Evolutionary conservation across 2,113 vertebrate species (phyloP).

Genomic region (Zonotrichia leucophrys): DNA sequence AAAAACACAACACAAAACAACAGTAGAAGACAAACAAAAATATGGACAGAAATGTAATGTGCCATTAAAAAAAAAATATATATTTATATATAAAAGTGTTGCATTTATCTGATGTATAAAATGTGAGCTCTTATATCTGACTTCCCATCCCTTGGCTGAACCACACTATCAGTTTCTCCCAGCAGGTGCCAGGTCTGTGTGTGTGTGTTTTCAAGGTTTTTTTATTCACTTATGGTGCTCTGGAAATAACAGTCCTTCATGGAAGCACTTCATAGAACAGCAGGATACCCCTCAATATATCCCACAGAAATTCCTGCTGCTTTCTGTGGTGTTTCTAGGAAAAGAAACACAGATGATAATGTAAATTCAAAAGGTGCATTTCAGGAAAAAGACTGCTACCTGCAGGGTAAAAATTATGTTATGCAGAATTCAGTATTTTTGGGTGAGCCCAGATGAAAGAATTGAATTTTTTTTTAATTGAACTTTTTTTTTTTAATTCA

Average conservation of each 20-base stretch:
- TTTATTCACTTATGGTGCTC: background rate
- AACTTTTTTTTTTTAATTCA: background rate
- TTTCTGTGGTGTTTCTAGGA: background rate
- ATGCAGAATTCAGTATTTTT: background rate
- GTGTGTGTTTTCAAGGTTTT: slow-evolving; percentile 13
- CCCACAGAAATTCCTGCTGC: background rate
- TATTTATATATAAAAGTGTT: background rate
- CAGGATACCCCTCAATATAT: background rate
- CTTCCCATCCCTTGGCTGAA: background rate
- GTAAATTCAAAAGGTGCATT: background rate
- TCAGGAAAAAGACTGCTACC: background rate
- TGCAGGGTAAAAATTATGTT: background rate
- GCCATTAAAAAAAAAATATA: background rate
- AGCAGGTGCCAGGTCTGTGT: background rate
- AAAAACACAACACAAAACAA: background rate
- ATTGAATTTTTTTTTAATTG: background rate
- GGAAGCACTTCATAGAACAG: background rate
- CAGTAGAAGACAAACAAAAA: background rate
- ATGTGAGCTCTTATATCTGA: background rate
- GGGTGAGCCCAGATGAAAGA: background rate
- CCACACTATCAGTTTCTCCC: background rate
- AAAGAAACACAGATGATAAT: background rate
- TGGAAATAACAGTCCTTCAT: background rate
- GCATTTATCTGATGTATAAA: background rate
- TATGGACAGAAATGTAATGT: background rate